Conservation (phyloP, 2,797 vertebrate species). For the Siniperca scherzeri region DNA sequence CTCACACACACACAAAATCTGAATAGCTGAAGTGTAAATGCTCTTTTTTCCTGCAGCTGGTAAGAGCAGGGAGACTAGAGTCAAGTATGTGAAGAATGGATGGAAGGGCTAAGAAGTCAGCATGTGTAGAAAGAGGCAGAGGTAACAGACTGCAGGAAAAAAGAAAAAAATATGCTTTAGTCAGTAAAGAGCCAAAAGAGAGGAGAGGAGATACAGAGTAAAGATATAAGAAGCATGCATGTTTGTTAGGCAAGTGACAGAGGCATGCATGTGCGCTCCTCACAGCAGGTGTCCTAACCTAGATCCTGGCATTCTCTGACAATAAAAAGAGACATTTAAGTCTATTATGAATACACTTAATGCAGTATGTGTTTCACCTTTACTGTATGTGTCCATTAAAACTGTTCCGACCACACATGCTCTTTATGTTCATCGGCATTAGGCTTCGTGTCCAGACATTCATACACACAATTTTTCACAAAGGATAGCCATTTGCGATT, state of each 20-base stretch:
- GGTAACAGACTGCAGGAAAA: not conserved
- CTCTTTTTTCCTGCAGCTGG: constrained; percentile 55
- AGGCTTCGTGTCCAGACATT: not conserved
- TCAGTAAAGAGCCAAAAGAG: not conserved
- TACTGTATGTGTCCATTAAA: not conserved
- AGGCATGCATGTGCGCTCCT: not conserved
- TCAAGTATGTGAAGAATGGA: constrained; percentile 49
- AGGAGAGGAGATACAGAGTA: not conserved
- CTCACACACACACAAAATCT: constrained; percentile 35
- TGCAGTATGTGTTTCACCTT: not conserved
- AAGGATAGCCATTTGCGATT: not conserved
- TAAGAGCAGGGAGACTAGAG: constrained; percentile 55
- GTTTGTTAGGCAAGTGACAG: constrained; percentile 13
- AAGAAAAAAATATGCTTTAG: not conserved
- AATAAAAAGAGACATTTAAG: not conserved
- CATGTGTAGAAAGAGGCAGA: constrained; percentile 8
- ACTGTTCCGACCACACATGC: not conserved
- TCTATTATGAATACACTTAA: not conserved
- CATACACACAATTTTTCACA: not conserved
- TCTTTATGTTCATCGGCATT: not conserved
- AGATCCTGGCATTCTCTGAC: not conserved
- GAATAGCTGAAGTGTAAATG: constrained; percentile 67
- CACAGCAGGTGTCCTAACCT: constrained; percentile 18
- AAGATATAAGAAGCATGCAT: not conserved
- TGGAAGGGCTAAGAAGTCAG: constrained; percentile 37